These are phyloP conservation scores for Chymomyza fuscimana DNA, from an alignment of 2,888 invertebrate genomes.

Conservation along the genomic window DNA sequence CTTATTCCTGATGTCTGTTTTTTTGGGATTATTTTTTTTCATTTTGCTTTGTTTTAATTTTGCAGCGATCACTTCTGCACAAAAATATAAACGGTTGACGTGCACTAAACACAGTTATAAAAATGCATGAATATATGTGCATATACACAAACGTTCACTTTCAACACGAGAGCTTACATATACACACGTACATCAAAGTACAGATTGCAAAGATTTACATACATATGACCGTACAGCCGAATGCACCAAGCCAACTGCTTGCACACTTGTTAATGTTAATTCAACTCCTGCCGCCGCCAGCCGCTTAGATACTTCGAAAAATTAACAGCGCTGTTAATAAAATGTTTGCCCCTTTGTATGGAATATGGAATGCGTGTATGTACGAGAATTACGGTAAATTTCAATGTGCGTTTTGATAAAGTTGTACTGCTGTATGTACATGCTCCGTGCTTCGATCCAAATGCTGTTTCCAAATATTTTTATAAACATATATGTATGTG, in stretches of 20 bases:
- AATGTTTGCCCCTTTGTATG: neutral
- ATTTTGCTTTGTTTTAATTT: constrained; percentile 15
- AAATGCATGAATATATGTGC: neutral
- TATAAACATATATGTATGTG: neutral
- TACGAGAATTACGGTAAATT: neutral
- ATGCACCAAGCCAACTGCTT: too few relatives aligned
- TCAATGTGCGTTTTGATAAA: neutral
- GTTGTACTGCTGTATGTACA: too few relatives aligned
- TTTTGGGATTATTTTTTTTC: constrained; percentile 52
- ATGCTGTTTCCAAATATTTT: neutral
- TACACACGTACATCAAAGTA: neutral
- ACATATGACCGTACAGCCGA: too few relatives aligned
- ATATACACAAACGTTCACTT: neutral
- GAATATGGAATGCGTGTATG: neutral
- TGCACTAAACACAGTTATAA: neutral
- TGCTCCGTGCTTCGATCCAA: neutral
- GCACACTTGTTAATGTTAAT: too few relatives aligned
- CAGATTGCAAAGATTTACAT: too few relatives aligned
- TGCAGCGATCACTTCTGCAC: constrained; percentile 20
- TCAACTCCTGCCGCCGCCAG: too few relatives aligned
- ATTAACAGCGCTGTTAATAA: neutral
- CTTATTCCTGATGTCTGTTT: constrained; percentile 29
- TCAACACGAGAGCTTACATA: neutral
- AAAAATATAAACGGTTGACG: neutral
- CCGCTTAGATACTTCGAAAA: too few relatives aligned